Evolutionary conservation across 92 coral and sea anemone species (phyloP).

Genomic region (Meandrina meandrites): DNA sequence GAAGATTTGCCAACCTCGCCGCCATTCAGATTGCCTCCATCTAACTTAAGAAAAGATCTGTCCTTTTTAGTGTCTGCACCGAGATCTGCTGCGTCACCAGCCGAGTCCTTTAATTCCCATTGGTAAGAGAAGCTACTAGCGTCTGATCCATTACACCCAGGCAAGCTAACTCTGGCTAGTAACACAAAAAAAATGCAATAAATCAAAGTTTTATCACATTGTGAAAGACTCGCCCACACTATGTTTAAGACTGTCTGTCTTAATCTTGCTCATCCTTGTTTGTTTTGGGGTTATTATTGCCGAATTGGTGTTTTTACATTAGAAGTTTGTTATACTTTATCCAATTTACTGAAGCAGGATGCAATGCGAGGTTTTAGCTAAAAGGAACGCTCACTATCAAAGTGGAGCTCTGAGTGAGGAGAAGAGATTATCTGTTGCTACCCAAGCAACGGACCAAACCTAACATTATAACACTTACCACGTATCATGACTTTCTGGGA

Average conservation of each 20-base stretch:
- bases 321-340: neutral
- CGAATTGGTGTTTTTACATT: neutral
- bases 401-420: too few species aligned
- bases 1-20: neutral
- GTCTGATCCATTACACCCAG: constrained; percentile 1
- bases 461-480: neutral
- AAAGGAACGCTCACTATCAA: too few species aligned
- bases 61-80: neutral
- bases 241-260: neutral
- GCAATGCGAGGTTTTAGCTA: neutral
- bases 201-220: too few species aligned
- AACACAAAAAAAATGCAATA: neutral
- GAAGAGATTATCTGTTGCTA: neutral
- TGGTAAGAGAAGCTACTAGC: neutral
- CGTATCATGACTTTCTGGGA: neutral
- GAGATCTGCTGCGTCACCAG: neutral
- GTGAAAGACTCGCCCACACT: neutral
- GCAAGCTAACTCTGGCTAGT: neutral
- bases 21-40: neutral
- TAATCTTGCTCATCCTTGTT: neutral
- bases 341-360: neutral
- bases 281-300: neutral
- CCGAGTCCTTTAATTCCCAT: neutral
- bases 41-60: neutral
- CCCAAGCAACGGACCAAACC: neutral